Conservation (phyloP, 2,797 vertebrate genomes). For the Oreortyx pictus region DNA sequence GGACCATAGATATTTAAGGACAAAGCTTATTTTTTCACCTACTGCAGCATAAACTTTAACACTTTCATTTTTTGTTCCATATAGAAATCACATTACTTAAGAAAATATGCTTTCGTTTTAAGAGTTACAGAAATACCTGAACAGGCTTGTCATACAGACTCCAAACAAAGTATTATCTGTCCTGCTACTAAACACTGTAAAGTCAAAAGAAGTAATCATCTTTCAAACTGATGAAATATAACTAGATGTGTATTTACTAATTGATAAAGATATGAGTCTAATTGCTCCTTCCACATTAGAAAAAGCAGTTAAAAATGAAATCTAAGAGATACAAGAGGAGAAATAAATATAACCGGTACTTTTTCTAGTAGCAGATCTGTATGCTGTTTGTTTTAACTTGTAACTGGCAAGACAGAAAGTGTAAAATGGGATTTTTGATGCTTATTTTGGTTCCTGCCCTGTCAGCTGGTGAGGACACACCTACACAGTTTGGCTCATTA, state of each 20-base stretch:
- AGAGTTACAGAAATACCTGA: not conserved
- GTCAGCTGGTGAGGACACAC: slow-evolving; percentile 19
- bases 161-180: not conserved
- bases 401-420: not conserved
- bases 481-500: slow-evolving; percentile 39
- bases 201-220: not conserved
- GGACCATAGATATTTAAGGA: not conserved
- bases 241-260: not conserved
- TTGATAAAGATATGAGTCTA: not conserved
- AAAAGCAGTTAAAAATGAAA: not conserved
- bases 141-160: not conserved
- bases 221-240: not conserved
- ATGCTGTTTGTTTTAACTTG: slow-evolving; percentile 39
- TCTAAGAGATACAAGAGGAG: not conserved
- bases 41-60: not conserved
- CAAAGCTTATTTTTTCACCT: not conserved
- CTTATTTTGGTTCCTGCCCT: slow-evolving; percentile 52
- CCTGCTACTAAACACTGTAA: not conserved
- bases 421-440: slow-evolving; percentile 21
- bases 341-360: not conserved
- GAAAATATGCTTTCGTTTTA: not conserved
- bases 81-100: not conserved
- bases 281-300: not conserved
- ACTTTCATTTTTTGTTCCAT: not conserved
- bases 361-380: not conserved